Conservation (phyloP, 1,140 invertebrate genomes). For the Halesus radiatus region DNA sequence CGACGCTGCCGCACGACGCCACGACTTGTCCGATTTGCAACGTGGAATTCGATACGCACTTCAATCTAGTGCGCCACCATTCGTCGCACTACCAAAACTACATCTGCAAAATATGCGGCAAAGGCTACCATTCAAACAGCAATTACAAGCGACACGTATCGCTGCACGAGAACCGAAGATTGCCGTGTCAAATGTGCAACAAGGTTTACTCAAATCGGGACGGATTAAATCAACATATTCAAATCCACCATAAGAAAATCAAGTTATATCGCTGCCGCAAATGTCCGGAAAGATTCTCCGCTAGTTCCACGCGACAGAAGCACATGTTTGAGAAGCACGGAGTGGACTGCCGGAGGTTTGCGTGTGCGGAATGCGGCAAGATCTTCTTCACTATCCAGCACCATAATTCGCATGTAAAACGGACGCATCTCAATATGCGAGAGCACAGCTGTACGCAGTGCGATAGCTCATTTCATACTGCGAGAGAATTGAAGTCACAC, state of each 20-base stretch:
- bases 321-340: conserved; percentile 34
- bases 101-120: conserved; percentile 12
- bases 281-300: conserved; percentile 25
- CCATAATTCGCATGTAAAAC: conserved; percentile 23
- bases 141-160: neutral
- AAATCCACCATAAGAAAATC: conserved; percentile 17
- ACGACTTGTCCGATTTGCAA: conserved; percentile 17
- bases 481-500: conserved; percentile 2
- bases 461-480: neutral
- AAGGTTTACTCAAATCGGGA: neutral
- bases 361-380: conserved; percentile 19
- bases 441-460: conserved; percentile 8
- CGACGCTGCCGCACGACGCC: neutral
- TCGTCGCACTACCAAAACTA: conserved; percentile 18
- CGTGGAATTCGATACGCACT: conserved; percentile 11
- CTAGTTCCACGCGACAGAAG: conserved; percentile 15
- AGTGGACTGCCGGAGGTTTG: conserved; percentile 26
- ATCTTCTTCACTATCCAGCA: conserved; percentile 28
- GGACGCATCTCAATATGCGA: conserved; percentile 6
- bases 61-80: conserved; percentile 16
- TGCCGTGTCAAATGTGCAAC: neutral
- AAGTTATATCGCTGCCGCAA: conserved; percentile 20
- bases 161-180: neutral
- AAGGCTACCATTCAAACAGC: neutral
- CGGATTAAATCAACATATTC: neutral